phyloP scores from a whole-genome alignment of 2,797 vertebrate genomes.

The Pipistrellus nathusii region DNA sequence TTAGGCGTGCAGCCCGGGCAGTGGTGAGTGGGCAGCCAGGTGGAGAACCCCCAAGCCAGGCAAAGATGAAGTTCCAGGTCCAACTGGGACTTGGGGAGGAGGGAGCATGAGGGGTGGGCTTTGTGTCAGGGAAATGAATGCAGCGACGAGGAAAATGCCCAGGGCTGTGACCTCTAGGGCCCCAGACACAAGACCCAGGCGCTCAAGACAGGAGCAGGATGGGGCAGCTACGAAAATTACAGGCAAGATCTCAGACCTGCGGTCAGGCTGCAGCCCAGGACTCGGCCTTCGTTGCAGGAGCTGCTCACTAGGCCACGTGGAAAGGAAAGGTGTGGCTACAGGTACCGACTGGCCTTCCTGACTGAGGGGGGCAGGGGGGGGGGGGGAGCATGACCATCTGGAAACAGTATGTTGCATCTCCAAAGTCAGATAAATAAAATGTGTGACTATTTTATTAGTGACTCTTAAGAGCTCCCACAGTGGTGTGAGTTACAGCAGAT shows the following conservation, averaged over 20 bases:
- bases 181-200: background rate
- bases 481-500: constrained; percentile 45
- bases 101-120: background rate
- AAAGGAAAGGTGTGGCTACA: background rate
- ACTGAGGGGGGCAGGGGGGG: accelerated
- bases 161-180: background rate
- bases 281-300: background rate
- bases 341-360: background rate
- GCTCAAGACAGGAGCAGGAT: background rate
- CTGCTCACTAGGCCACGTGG: background rate
- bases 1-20: background rate
- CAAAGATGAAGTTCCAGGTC: background rate
- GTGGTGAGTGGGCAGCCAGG: background rate
- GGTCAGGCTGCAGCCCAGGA: background rate
- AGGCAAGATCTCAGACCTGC: background rate
- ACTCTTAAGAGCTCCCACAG: constrained; percentile 47
- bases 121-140: background rate
- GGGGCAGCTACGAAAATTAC: background rate
- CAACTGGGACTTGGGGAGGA: background rate
- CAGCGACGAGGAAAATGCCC: background rate
- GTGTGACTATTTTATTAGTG: constrained; percentile 66
- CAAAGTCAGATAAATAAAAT: constrained; percentile 62
- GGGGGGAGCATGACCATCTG: background rate
- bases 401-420: constrained; percentile 27
- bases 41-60: background rate